Evolutionary conservation across 2,113 vertebrate genomes (phyloP), one percentile per base, ranked within the genome.

Genomic region (Cynocephalus volans): DNA sequence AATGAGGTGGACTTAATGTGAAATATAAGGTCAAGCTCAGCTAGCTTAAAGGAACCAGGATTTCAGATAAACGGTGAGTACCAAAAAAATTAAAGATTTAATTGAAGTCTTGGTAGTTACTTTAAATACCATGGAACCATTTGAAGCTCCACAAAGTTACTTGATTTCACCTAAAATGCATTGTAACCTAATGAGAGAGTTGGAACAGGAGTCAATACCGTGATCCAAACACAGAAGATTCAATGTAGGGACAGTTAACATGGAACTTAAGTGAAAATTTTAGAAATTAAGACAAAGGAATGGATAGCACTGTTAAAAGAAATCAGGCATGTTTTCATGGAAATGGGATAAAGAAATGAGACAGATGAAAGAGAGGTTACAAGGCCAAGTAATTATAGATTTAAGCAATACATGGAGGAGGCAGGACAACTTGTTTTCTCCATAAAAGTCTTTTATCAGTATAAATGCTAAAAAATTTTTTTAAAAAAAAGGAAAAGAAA

Each of bases 81-180:
- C 21, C 45, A 31, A 76, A 84, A 48, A 89, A 60, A 73, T 31
- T 41, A 77, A 96, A 92, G 41, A 50, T 84, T 79, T 96, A 80
- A 92, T 50, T 75, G 80, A 96, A 97, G 58, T 67, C 80, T 31
- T 23, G 23, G 33, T 75, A 83, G 69, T 94, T 90, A 75, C 88
- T 90, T 95, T 87, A 93, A 97, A 86, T 93, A 83, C 64, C 41
- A 60, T 58, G 52, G 83, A 96, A 54, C 52, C 33, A 84, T 86
- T 84, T 76, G 79, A 56, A 95, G n/a, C 31, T 11, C 62, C 80
- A 81, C 64, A 87, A 83, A 84, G 23, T 92, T 90, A 89, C 95
- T 87, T 70, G 83, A 93, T 84, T 96, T 93, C 92, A 96, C 52
- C 90, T 92, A 60, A 54, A 96, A 92, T 41, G 28, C 12, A 15